phyloP scores from a whole-genome alignment of 2,113 vertebrate genomes.

The Oxyruncus cristatus region DNA sequence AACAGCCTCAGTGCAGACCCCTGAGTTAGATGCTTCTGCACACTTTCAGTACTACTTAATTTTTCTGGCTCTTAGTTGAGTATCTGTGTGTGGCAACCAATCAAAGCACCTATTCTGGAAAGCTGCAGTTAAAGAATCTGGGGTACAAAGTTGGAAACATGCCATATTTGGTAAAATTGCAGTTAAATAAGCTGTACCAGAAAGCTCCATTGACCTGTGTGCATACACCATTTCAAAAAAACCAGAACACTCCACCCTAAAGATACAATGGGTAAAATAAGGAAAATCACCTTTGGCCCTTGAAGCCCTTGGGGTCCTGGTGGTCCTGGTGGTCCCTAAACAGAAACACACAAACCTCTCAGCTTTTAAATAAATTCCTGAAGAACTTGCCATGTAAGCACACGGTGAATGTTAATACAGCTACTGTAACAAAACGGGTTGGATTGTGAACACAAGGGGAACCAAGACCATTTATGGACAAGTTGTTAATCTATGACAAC shows the following conservation, averaged over 20 bases:
- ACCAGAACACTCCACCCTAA: not conserved
- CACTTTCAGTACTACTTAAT: not conserved
- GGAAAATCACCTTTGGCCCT: slow-evolving; percentile 85
- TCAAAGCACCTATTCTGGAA: not conserved
- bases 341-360: slow-evolving; percentile 49
- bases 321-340: slow-evolving; percentile 89
- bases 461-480: not conserved
- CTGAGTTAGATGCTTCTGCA: not conserved
- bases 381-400: not conserved
- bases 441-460: not conserved
- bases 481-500: not conserved
- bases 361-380: not conserved
- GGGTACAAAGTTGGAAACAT: not conserved
- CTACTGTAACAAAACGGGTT: not conserved
- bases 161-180: not conserved
- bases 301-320: slow-evolving; percentile 84
- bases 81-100: not conserved
- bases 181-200: not conserved
- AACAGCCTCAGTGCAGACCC: not conserved
- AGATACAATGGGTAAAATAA: not conserved
- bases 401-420: not conserved
- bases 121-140: not conserved
- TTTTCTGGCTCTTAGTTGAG: not conserved
- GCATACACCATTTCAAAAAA: not conserved
- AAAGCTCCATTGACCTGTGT: not conserved